Evolutionary conservation across 2,113 vertebrate species (phyloP).

Genomic region (Caretta caretta): DNA sequence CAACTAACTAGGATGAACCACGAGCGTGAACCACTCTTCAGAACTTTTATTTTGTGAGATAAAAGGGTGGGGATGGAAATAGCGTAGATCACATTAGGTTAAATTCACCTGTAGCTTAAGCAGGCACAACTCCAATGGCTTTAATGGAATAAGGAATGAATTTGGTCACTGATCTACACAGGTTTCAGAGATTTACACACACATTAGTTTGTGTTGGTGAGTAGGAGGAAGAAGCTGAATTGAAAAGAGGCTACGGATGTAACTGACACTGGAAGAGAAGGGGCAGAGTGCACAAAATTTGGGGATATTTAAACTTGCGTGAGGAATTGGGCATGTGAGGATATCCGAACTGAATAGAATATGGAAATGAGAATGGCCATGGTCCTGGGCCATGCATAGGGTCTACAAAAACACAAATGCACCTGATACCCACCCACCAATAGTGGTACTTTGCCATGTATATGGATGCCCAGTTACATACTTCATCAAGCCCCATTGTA

Average conservation of each 20-base stretch:
- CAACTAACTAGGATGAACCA: not conserved
- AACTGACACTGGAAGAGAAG: not conserved
- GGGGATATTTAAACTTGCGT: not conserved
- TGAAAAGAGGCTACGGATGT: not conserved
- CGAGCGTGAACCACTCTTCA: not conserved
- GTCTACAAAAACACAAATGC: not conserved
- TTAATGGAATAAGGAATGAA: not conserved
- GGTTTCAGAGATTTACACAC: not conserved
- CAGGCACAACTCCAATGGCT: not conserved
- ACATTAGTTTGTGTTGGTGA: not conserved
- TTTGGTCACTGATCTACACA: not conserved
- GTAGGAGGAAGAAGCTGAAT: accelerated
- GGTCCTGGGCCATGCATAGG: accelerated
- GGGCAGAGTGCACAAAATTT: accelerated
- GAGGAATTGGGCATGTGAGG: not conserved
- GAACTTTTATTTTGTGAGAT: not conserved
- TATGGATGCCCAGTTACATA: not conserved
- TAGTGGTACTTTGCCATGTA: not conserved
- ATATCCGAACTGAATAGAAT: not conserved
- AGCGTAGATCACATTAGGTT: not conserved
- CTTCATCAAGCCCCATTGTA: not conserved
- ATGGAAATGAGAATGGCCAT: not conserved
- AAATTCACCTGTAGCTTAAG: not conserved
- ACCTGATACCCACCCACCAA: not conserved
- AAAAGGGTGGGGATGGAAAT: not conserved